Evolutionary conservation across 1,140 invertebrate species (phyloP), one percentile per base, ranked within the genome.

Genomic region (Elysia chlorotica): DNA sequence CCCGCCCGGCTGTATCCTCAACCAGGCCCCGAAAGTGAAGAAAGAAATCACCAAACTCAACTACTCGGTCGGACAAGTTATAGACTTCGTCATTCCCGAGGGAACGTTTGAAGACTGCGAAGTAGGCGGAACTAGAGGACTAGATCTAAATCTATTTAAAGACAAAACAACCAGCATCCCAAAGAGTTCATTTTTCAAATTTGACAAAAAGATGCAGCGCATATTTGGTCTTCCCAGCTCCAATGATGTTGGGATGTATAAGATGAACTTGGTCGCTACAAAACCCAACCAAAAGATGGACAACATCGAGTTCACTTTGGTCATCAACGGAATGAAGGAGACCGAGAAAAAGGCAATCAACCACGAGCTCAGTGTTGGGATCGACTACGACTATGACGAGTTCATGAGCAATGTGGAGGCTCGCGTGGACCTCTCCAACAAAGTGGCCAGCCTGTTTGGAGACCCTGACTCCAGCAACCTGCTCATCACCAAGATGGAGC

Each of bases 51-150:
- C 37, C 23, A 61, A 67, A 14, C 25, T 81, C 14, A 62, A 59
- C 2, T 74, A 94, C n/a, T 92, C 90, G 0, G 93, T 93, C 74
- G 95, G 95, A 37, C 94, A 95, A 87, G 89, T 92, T 0, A 92
- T 94, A 70, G 89, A 88, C 86, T 91, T 85, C 83, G 92, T 91
- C 85, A 93, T 98, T 65, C 90, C 81, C 5, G 81, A 94, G 90
- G 94, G 97, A 81, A 93, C 94, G 0, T 97, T 96, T 88, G 95
- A 93, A 83, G 96, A 97, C 89, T 91, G 91, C 0, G 93, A 96
- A 85, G 94, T 95, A 85, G 92, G 93, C 25, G 91, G 91, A 71
- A 92, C 93, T 0, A 87, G 91, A 37, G 91, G 91, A 71, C 88
- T 96, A 77, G 91, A 91, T 59, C 89, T 97, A 74, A 91, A 91